A percentile compares a stretch with the other conserved stretches of the same genome.
phyloP scores from a whole-genome alignment of 1,140 invertebrate genomes.

The Drosophila paulistorum region DNA sequence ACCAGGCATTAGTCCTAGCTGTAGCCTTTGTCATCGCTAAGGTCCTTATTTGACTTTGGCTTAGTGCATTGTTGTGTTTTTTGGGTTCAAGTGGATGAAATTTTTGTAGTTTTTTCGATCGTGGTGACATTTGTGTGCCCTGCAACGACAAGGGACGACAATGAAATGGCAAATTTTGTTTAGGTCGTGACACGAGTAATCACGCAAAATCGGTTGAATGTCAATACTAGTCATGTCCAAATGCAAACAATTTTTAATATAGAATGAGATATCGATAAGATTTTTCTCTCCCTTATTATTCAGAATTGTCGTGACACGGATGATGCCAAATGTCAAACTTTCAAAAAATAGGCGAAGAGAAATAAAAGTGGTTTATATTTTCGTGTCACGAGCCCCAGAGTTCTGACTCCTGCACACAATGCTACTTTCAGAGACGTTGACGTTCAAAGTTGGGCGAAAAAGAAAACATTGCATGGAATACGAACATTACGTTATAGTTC shows the following conservation, averaged over 20 bases:
- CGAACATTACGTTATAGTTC: neutral
- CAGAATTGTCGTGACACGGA: no score
- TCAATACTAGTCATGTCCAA: no score
- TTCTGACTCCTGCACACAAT: no score
- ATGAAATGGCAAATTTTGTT: neutral
- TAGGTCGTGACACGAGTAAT: no score
- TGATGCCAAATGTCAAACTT: no score
- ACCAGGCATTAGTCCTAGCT: constrained; percentile 3
- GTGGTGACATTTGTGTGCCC: constrained; percentile 15
- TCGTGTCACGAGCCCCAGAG: neutral
- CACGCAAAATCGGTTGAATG: neutral
- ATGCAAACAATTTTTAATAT: neutral
- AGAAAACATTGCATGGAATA: neutral
- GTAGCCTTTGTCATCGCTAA: neutral
- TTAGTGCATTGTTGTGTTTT: constrained; percentile 1
- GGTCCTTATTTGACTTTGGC: constrained; percentile 12
- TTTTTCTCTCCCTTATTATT: no score
- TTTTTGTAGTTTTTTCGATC: constrained; percentile 2
- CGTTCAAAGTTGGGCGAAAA: no score
- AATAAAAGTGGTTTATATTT: neutral
- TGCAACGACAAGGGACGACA: neutral
- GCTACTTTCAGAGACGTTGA: no score
- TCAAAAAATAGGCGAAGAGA: neutral
- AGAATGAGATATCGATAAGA: no score
- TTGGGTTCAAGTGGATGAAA: constrained; percentile 10